Percentiles rank a stretch among this genome's conserved stretches.
Evolutionary conservation across 2,888 invertebrate genomes (phyloP).

Genomic region (Volucella zonaria): DNA sequence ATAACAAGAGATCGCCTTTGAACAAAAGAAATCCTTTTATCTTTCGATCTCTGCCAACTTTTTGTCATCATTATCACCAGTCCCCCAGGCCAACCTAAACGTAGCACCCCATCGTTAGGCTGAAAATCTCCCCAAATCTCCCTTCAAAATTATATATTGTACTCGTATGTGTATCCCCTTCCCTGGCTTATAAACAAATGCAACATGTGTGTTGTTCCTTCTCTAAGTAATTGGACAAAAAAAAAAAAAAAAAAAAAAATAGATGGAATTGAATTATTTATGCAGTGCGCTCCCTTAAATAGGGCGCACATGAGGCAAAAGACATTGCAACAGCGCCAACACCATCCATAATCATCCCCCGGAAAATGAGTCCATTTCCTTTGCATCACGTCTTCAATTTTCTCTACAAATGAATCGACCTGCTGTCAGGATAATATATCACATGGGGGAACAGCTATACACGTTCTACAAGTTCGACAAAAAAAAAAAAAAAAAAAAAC

Average conservation of each 20-base stretch:
- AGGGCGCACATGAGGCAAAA: constrained; percentile 4
- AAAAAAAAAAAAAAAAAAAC: no score
- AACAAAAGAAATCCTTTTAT: no score
- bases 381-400: constrained; percentile 70
- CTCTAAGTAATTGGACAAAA: constrained; percentile 61
- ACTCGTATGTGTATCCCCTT: neutral
- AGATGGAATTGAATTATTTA: constrained; percentile 70
- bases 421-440: constrained; percentile 55
- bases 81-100: neutral
- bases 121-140: neutral
- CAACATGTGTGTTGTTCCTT: constrained; percentile 52
- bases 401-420: constrained; percentile 66
- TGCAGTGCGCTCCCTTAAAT: constrained; percentile 30
- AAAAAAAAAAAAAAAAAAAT: neutral
- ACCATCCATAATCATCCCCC: constrained; percentile 12
- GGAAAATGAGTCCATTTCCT: constrained; percentile 61
- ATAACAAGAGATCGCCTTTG: no score
- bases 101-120: neutral
- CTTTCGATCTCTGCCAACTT: neutral
- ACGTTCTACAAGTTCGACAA: no score
- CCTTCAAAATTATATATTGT: no score
- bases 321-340: neutral
- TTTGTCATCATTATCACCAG: constrained; percentile 28
- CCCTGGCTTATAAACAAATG: constrained; percentile 23
- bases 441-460: constrained; percentile 4